Base-by-base conservation (phyloP, 2,888 invertebrate species). In the Brachyptera putata region DNA sequence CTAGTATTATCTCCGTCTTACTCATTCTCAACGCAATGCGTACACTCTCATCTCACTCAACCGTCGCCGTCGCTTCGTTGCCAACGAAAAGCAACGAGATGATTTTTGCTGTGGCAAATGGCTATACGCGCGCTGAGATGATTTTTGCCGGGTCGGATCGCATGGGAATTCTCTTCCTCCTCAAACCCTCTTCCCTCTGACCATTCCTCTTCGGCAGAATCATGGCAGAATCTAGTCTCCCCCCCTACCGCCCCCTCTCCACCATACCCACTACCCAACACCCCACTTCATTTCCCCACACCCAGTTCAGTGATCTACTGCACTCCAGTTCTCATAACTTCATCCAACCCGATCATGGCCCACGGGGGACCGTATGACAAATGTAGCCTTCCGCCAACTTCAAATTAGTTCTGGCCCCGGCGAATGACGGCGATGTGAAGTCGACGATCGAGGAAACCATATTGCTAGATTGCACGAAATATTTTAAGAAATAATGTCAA, bases 371-470 rank as follows among this genome's bases (percentile, higher is more conserved):
- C 72, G 72, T 74, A 75, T 76, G 76, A 76, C 75, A 76, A 75
- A 76, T 76, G 76, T 75, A 75, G 74, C 75, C 75, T 75, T 75
- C 75, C 75, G 73, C 74, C 75, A 75, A 75, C 75, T 76, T 75
- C 75, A 75, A 76, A 76, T 76, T 76, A 76, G 76, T 75, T 76
- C 75, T 30, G 11, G 30, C 30, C 30, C 11, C 11, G 5, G 30
- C 30, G 30, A 30, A 30, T 30, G 30, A 30, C 30, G 30, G 30
- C 30, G 11, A 30, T 30, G 30, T 30, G 5, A 11, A 30, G 30
- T 30, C 7, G 30, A 30, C n/a, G 30, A 30, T 30, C 30, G 30
- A 5, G 30, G 30, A 30, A 30, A 30, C 30, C 30, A 30, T 30
- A 30, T 30, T 30, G 30, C 30, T 30, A 30, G n/a, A n/a, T n/a